Evolutionary conservation across 2,797 vertebrate species (phyloP).

Genomic region (Choloepus didactylus): DNA sequence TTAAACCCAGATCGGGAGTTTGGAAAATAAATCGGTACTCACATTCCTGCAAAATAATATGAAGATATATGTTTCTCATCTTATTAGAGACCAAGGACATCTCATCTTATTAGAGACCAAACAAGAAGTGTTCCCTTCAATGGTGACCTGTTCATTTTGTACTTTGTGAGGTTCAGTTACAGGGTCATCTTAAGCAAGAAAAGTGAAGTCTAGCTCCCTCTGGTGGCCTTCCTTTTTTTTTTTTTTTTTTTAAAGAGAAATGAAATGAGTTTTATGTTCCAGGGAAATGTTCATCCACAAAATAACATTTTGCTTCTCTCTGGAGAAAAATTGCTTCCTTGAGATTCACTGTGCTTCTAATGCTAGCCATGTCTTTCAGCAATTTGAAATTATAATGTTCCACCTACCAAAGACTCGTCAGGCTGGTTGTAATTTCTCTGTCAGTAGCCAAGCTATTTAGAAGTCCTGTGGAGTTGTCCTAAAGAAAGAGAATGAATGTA

Average conservation of each 20-base stretch:
- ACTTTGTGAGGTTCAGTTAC: rapidly evolving
- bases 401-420: not conserved
- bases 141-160: not conserved
- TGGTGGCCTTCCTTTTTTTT: not conserved
- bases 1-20: slow-evolving; percentile 13
- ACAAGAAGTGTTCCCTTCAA: not conserved
- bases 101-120: not conserved
- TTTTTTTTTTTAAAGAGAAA: not conserved
- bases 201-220: slow-evolving; percentile 74
- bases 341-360: not conserved
- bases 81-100: not conserved
- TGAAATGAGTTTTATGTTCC: not conserved
- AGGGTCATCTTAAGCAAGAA: not conserved
- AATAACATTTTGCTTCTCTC: not conserved
- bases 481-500: not conserved
- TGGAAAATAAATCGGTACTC: slow-evolving; percentile 21
- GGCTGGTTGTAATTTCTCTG: not conserved
- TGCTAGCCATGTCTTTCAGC: not conserved
- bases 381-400: not conserved
- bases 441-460: not conserved
- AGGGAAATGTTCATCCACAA: not conserved
- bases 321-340: not conserved
- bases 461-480: not conserved
- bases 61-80: not conserved
- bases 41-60: not conserved